A percentile compares a stretch with the other conserved stretches of the same genome.
Conservation (phyloP, 2,888 invertebrate genomes). For the Zhengitettix transpicula region DNA sequence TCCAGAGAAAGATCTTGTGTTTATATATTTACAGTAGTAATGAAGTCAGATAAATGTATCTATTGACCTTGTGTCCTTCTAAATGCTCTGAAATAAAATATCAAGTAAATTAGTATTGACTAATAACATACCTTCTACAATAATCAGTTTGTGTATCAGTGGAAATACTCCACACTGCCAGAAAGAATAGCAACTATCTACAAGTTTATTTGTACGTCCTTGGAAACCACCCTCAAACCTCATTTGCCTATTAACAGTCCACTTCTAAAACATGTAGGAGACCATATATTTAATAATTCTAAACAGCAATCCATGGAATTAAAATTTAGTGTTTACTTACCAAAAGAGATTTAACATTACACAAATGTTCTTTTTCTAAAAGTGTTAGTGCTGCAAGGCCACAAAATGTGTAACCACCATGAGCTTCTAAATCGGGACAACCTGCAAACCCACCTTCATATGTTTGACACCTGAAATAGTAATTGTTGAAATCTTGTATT, state of each 20-base stretch:
- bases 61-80: too few relatives aligned
- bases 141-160: conserved; percentile 59
- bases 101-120: conserved; percentile 9
- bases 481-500: too few relatives aligned
- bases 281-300: not conserved
- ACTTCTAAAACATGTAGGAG: conserved; percentile 34
- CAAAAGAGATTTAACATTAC: conserved; percentile 58
- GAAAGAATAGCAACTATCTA: conserved; percentile 97
- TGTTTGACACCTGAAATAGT: conserved; percentile 64
- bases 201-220: conserved; percentile 94
- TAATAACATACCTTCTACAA: conserved; percentile 26
- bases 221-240: conserved; percentile 89
- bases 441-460: conserved; percentile 98
- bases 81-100: conserved; percentile 22
- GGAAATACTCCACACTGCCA: conserved; percentile 95
- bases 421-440: conserved; percentile 87
- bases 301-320: not conserved
- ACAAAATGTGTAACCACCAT: conserved; percentile 99
- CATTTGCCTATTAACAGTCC: conserved; percentile 88
- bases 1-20: too few relatives aligned
- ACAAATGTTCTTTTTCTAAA: conserved; percentile 54
- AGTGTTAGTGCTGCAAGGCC: conserved; percentile 80
- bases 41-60: too few relatives aligned
- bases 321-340: conserved; percentile 23
- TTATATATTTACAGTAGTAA: too few relatives aligned